These are phyloP conservation scores for Holothuria leucospilota DNA, from an alignment of 53 echinoderm and acorn worm genomes.

Conservation along the genomic window DNA sequence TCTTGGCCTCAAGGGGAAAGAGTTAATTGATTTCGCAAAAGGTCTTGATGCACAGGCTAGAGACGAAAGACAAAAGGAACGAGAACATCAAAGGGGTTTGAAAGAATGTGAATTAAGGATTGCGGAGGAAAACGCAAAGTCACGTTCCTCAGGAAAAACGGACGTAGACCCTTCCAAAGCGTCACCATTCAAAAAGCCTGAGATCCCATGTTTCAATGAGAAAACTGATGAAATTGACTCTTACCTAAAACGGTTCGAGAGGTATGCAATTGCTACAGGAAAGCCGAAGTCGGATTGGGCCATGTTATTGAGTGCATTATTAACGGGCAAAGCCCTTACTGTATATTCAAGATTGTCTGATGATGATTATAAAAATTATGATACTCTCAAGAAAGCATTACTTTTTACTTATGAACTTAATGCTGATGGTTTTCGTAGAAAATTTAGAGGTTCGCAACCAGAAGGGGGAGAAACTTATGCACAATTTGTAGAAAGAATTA, in stretches of 20 bases:
- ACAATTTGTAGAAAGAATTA: constrained; percentile 53
- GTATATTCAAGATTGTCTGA: constrained; percentile 61
- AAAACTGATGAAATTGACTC: constrained; percentile 72
- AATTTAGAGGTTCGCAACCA: constrained; percentile 62
- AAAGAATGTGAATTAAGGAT: no score
- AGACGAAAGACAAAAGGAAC: no score
- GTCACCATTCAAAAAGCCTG: no score
- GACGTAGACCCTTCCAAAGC: no score
- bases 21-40: no score
- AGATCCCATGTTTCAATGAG: background rate
- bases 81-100: no score
- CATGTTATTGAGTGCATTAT: no score
- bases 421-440: constrained; percentile 67
- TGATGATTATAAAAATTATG: constrained; percentile 60
- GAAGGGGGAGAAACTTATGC: background rate
- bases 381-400: constrained; percentile 34
- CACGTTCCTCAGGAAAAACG: no score
- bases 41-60: no score
- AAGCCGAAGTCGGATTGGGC: no score
- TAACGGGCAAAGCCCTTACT: constrained; percentile 53
- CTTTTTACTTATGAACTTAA: constrained; percentile 60
- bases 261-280: background rate
- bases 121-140: no score
- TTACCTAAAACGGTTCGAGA: constrained; percentile 69
- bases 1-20: no score